Evolutionary conservation across 2,797 vertebrate species (phyloP).

Genomic region (Fistularia commersonii): DNA sequence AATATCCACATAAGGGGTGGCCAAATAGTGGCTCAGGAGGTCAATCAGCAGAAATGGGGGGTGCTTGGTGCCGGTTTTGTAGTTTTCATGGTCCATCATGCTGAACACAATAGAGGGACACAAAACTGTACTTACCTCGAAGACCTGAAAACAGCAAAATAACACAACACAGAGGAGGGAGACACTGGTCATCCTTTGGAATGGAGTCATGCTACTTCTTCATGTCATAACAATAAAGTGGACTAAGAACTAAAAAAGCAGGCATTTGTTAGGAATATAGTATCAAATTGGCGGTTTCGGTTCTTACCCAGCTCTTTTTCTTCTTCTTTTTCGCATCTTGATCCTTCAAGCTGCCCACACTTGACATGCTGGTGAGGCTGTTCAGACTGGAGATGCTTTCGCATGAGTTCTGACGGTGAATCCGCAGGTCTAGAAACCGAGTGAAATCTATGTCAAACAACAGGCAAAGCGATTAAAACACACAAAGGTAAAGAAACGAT

Average conservation of each 20-base stretch:
- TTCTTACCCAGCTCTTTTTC: constrained; percentile 94
- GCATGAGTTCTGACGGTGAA: constrained; percentile 93
- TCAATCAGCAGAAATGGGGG: constrained; percentile 50
- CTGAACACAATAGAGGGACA: constrained; percentile 21
- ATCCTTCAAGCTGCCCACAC: constrained; percentile 89
- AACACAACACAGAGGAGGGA: constrained; percentile 52
- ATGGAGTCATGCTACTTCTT: constrained; percentile 3
- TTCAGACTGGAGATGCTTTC: constrained; percentile 97
- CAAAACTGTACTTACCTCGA: constrained; percentile 54
- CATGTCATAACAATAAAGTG: constrained; percentile 1
- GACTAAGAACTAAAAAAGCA: background rate
- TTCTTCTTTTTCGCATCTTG: constrained; percentile 96
- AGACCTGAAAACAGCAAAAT: constrained; percentile 52
- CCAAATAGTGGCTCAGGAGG: background rate
- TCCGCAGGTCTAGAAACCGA: constrained; percentile 77
- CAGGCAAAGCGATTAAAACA: constrained; percentile 1
- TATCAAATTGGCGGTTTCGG: background rate
- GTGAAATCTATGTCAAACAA: background rate
- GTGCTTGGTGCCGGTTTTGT: background rate
- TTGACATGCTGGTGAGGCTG: constrained; percentile 94
- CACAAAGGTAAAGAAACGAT: background rate
- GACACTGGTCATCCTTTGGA: constrained; percentile 33
- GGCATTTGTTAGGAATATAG: background rate
- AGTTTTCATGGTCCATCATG: constrained; percentile 31
- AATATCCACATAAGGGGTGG: constrained; percentile 10